Evolutionary conservation across 1,140 invertebrate species (phyloP), one percentile per base, ranked within the genome.

Genomic region (Drosophila setifemur): DNA sequence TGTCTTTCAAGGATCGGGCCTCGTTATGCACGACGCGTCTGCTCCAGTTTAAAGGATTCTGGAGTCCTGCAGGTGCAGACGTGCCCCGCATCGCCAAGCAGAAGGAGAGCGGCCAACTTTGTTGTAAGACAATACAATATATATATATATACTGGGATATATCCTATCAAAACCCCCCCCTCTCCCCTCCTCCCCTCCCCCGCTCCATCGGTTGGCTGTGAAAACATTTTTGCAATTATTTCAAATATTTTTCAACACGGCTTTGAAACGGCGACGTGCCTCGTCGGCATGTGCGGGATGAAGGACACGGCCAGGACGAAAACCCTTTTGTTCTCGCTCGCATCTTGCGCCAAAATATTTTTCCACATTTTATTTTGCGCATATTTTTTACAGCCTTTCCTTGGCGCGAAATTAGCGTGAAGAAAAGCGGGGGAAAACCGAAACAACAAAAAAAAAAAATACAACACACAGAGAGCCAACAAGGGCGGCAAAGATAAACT

Each of bases 181-280:
- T 9, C 29, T 48, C 14, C 21, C 21, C 21, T 23, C 2, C 21
- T 5, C 21, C 21, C 21, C 21, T 2, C 21, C 21, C 5, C 21
- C 21, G n/a, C n/a, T n/a, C n/a, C n/a, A n/a, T n/a, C n/a, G n/a
- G n/a, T n/a, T n/a, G n/a, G 37, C 16, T 44, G 33, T 42, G 25
- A 33, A 67, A 85, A 73, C 79, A 81, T 86, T 85, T 85, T 86
- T 81, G 67, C 81, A 85, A 85, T 85, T 85, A 85, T 85, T 85
- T 86, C 81, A 85, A 85, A 86, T 86, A 85, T 85, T 85, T 85
- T 85, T 85, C 81, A 85, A 81, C 81, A 73, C 81, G 71, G 72
- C 79, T 85, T 76, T 79, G 71, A 60, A 75, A 79, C 66, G 70
- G 58, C 64, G 70, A 85, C 79, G 79, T 85, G 79, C 79, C n/a